Evolutionary conservation across 2,797 vertebrate genomes (phyloP), one percentile per base, ranked within the genome.

Genomic region (Alca torda): DNA sequence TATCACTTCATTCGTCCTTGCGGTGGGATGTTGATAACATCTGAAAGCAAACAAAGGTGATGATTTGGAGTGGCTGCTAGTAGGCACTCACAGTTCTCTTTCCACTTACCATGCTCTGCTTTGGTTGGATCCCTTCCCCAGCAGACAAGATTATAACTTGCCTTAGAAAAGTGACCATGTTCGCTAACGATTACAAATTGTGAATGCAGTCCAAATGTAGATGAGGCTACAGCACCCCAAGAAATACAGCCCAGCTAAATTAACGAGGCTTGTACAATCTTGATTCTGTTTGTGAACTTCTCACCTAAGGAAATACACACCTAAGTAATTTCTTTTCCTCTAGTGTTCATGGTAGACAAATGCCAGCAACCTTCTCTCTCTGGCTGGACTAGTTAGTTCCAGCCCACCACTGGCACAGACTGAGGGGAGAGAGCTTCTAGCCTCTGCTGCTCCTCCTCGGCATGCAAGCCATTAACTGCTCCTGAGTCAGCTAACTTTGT

Each of bases 21-120:
- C 6, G 33, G 92, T 85, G 85, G 90, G 90, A 96, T 85, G 90
- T 83, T 96, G 95, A 97, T 96, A 96, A 80, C 86, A 95, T 97
- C 96, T 94, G 86, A 96, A 97, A 95, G 95, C 93, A 97, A 96
- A 97, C 93, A 92, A 95, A 95, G 93, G 96, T 95, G 94, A 93
- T 95, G 96, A 95, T 89, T 91, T 91, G 93, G 90, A 89, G 88
- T 89, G 95, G 91, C 89, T 96, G 95, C 87, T 91, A 79, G 87
- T 82, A 91, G 89, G 73, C 84, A 85, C 3, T 72, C 20, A 0
- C 20, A 46, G 83, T 74, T 87, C 92, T 95, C 81, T 84, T 95
- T 93, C 81, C 81, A 93, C 78, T 93, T 90, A 90, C 67, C 81
- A 20, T 85, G 68, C 68, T 94, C 65, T 90, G 94, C 79, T 96